Evolutionary conservation across 2,888 invertebrate genomes (phyloP).

Genomic region (Tortricodes alternella): DNA sequence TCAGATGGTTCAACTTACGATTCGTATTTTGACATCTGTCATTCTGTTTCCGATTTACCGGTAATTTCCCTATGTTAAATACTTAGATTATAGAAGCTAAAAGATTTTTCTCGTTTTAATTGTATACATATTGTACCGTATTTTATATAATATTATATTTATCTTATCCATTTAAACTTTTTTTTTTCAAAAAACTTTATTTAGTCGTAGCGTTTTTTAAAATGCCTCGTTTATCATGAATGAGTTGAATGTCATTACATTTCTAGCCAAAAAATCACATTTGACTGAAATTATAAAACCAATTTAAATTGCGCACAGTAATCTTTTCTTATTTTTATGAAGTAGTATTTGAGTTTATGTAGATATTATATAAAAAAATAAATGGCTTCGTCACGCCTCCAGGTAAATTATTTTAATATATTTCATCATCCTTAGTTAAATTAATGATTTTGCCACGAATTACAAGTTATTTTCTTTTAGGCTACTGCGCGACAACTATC

Average conservation of each 20-base stretch:
- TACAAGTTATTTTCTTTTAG: conserved; percentile 54
- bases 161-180: too few species aligned
- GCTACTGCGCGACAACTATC: conserved; percentile 72
- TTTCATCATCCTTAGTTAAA: conserved; percentile 47
- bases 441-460: conserved; percentile 42
- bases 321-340: conserved; percentile 21
- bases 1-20: conserved; percentile 33
- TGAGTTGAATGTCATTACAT: neutral
- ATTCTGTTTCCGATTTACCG: neutral
- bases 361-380: conserved; percentile 44
- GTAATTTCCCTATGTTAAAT: too few species aligned
- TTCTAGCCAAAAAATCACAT: conserved; percentile 14
- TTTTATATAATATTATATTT: neutral
- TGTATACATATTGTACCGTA: neutral
- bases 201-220: neutral
- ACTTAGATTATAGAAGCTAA: too few species aligned
- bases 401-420: conserved; percentile 31
- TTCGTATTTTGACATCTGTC: conserved; percentile 10
- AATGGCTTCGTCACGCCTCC: conserved; percentile 63
- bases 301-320: conserved; percentile 11
- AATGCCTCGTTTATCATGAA: neutral
- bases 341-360: conserved; percentile 38
- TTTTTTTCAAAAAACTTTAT: too few species aligned
- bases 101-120: conserved; percentile 5
- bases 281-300: conserved; percentile 1